phyloP scores from a whole-genome alignment of 2,888 invertebrate species.

The Dolichomitus sp. region DNA sequence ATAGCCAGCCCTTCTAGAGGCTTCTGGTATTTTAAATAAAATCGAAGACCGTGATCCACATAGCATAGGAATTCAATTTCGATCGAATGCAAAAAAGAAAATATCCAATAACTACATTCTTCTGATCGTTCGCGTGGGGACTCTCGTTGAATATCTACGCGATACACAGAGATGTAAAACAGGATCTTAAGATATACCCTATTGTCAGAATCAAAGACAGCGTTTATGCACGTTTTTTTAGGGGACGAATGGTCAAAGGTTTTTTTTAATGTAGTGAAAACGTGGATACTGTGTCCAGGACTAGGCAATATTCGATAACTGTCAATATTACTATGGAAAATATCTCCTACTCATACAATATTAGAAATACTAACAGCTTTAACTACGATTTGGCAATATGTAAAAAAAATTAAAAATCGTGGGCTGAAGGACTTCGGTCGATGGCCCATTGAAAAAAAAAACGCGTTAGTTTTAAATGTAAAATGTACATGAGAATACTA shows the following conservation, averaged over 20 bases:
- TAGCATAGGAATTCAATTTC: conserved; percentile 82
- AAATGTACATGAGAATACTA: too few species aligned
- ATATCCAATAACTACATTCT: conserved; percentile 85
- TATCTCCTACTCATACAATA: too few species aligned
- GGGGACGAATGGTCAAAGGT: neutral
- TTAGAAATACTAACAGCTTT: too few species aligned
- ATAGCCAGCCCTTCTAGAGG: conserved; percentile 40
- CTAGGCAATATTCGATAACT: too few species aligned
- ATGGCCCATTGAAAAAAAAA: too few species aligned
- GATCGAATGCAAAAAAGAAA: conserved; percentile 74
- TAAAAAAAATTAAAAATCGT: too few species aligned
- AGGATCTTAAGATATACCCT: neutral
- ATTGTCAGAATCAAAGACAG: neutral
- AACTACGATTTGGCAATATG: too few species aligned
- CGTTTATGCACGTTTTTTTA: neutral
- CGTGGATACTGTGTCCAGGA: too few species aligned
- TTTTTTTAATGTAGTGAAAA: neutral
- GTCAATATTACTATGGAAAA: too few species aligned
- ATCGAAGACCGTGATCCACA: conserved; percentile 73
- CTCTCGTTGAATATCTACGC: conserved; percentile 74
- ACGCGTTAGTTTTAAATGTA: too few species aligned
- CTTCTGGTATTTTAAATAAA: conserved; percentile 79
- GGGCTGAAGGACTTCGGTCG: too few species aligned
- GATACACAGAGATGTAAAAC: conserved; percentile 70
- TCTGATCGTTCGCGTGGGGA: conserved; percentile 60